These are phyloP conservation scores for Myioborus melanocephalus DNA, from an alignment of 2,797 vertebrate genomes.

Conservation along the genomic window DNA sequence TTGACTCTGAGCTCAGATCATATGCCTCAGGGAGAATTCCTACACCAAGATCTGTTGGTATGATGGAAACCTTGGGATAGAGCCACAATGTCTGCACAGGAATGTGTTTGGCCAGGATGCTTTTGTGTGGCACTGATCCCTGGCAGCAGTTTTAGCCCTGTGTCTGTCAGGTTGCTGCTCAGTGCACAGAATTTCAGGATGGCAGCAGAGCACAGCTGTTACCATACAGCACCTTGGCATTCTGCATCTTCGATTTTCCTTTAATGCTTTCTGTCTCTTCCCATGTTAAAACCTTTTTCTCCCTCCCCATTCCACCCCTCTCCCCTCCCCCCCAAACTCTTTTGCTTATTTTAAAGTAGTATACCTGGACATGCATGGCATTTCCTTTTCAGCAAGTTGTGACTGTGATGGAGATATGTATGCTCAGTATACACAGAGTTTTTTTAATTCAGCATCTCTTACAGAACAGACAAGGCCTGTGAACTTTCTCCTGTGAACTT, in stretches of 20 bases:
- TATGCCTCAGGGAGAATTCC: background rate
- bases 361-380: background rate
- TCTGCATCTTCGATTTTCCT: background rate
- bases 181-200: slow-evolving; percentile 20
- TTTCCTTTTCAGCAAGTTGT: background rate
- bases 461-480: background rate
- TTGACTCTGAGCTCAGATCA: background rate
- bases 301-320: fast-evolving
- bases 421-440: background rate
- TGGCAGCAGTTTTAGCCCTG: slow-evolving; percentile 1
- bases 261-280: background rate
- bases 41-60: background rate
- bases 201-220: slow-evolving; percentile 41
- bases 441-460: background rate
- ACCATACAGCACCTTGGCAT: slow-evolving; percentile 18
- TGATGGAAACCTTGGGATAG: slow-evolving; percentile 35
- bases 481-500: background rate
- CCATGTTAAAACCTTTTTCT: background rate
- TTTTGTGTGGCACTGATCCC: slow-evolving; percentile 45
- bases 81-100: slow-evolving; percentile 11
- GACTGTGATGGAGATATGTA: fast-evolving
- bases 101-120: slow-evolving; percentile 3
- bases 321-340: background rate
- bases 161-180: slow-evolving; percentile 46
- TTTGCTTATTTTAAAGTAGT: background rate